These are phyloP conservation scores for Idaea biselata DNA, from an alignment of 2,888 invertebrate genomes.

Conservation along the genomic window DNA sequence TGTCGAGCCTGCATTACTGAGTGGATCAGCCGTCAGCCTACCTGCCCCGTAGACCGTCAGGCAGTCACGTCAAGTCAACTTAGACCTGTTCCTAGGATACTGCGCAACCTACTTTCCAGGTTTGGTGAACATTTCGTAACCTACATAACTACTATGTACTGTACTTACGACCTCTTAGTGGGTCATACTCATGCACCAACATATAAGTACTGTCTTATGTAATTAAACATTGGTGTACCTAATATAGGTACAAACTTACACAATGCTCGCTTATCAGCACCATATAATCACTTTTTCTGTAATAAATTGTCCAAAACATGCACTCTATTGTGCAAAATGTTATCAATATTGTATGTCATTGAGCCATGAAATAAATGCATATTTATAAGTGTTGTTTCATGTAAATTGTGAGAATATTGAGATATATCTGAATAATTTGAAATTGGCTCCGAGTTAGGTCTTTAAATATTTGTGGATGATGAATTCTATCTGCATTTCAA, in stretches of 20 bases:
- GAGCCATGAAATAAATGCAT: constrained; percentile 2
- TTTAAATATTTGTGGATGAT: too few species aligned
- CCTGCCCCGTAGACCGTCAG: constrained; percentile 96
- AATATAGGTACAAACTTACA: not conserved
- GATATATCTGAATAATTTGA: not conserved
- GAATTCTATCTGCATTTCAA: constrained; percentile 23
- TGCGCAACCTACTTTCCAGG: constrained; percentile 94
- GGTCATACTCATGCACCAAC: constrained; percentile 32
- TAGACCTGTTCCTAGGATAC: constrained; percentile 94
- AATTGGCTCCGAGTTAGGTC: not conserved
- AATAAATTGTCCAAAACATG: constrained; percentile 14
- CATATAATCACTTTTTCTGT: constrained; percentile 14
- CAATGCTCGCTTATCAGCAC: constrained; percentile 2
- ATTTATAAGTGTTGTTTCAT: constrained; percentile 16
- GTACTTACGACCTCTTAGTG: constrained; percentile 27
- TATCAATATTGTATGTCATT: not conserved
- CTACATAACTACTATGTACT: constrained; percentile 20
- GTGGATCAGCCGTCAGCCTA: constrained; percentile 96
- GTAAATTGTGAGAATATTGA: constrained; percentile 2
- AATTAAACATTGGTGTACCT: not conserved
- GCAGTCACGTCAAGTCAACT: constrained; percentile 93
- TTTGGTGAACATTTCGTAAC: constrained; percentile 45
- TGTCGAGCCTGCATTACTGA: constrained; percentile 96
- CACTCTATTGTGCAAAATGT: constrained; percentile 9
- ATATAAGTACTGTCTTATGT: constrained; percentile 27